phyloP scores from a whole-genome alignment of 1,140 invertebrate species.

The Phocides pigmalion region DNA sequence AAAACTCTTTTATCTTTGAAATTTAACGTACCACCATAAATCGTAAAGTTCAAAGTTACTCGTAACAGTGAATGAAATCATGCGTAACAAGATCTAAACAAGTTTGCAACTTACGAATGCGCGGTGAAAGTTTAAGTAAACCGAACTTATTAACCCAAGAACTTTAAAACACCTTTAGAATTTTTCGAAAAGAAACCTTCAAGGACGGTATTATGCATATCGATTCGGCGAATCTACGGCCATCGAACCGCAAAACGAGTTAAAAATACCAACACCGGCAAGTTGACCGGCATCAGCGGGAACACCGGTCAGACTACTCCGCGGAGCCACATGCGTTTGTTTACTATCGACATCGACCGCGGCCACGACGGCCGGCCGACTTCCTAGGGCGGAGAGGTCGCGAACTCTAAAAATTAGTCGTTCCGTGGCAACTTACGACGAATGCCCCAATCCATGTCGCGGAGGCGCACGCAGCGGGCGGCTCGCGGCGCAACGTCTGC shows the following conservation, averaged over 20 bases:
- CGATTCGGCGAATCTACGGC: conserved; percentile 77
- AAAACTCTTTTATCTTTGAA: conserved; percentile 49
- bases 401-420: conserved; percentile 51
- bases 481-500: conserved; percentile 72
- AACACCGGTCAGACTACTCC: conserved; percentile 76
- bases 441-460: conserved; percentile 91
- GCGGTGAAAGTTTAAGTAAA: conserved; percentile 45
- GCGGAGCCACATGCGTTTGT: conserved; percentile 78
- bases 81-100: conserved; percentile 56
- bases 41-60: conserved; percentile 58
- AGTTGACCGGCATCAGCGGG: conserved; percentile 73
- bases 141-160: conserved; percentile 45
- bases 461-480: conserved; percentile 53
- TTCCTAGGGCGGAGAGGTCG: conserved; percentile 40
- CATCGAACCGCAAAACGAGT: conserved; percentile 81
- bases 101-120: conserved; percentile 65
- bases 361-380: conserved; percentile 43
- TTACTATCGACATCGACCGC: conserved; percentile 75
- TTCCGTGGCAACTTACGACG: conserved; percentile 87
- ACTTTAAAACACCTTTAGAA: conserved; percentile 52
- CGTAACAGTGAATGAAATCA: conserved; percentile 50
- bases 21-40: conserved; percentile 49
- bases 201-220: conserved; percentile 78
- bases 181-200: conserved; percentile 60
- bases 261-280: conserved; percentile 75